Base-by-base conservation (phyloP, 2,888 invertebrate genomes). In the Watsonalla binaria region DNA sequence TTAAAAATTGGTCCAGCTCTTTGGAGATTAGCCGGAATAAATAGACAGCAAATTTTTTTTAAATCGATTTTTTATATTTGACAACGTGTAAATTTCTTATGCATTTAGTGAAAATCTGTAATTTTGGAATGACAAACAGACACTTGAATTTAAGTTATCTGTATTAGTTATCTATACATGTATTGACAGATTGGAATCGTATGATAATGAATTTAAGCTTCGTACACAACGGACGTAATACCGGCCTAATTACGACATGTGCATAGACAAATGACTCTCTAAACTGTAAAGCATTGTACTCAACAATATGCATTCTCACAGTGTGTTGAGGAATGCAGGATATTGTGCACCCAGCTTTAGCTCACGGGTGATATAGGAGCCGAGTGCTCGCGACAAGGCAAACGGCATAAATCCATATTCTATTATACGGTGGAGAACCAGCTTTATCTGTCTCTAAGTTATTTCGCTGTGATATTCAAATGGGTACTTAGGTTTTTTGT, bases 311-410 rank as follows among this genome's bases (percentile, higher is more conserved):
- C 53, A 49, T 56, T 54, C 60, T 56, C 57, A 62, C 60, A 56
- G 58, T 60, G 58, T 60, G 55, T 58, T 55, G 66, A 51, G 67
- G 61, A 65, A 68, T 67, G 62, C 60, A 59, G 49, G 56, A 55
- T 47, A 66, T 66, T 67, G 67, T 65, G 49, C 39, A n/a, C 49
- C 5, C 8, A 6, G 37, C 49, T 49, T 37, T 37, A 49, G 35
- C 13, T 48, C 1, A 34, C 0, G 9, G 8, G 13, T 49, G 49
- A 49, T 49, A 49, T 49, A 49, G 5, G n/a, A 15, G 39, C 14
- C 14, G 37, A 15, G 9, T 49, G 49, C 49, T 6, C n/a, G 37
- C 14, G 49, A 49, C 51, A 51, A 46, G 45, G n/a, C 46, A 46
- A 49, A 49, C 14, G 37, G 49, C 37, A 49, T 49, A 49, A 49